Evolutionary conservation across 2,888 invertebrate genomes (phyloP), one percentile per base, ranked within the genome.

Genomic region (Cheilosia grossa): DNA sequence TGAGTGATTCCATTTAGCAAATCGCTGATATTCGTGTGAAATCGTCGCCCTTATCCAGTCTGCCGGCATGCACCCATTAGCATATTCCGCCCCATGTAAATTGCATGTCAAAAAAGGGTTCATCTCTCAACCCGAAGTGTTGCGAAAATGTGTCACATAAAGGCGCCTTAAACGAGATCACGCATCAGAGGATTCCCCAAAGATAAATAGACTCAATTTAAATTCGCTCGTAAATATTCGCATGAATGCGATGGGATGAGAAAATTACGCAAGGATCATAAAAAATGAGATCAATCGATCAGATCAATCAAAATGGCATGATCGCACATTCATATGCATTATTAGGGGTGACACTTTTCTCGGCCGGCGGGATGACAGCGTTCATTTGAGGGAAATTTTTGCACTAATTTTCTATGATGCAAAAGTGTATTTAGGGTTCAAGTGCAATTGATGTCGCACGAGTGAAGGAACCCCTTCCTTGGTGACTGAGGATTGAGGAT

Each of bases 1-100:
- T 73, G 80, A 74, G 17, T 83, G 80, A 69, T 64, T 74, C 69
- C 83, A 79, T 79, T 79, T 67, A 79, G 80, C 64, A 80, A 82
- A 82, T 80, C 67, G 64, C 19, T 69, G 80, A 83, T 83, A 80
- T 64, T 80, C 80, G 83, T 83, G 83, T 83, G 83, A 83, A 82
- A 80, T 64, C 69, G 69, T 83, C 83, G 66, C 83, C 74, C 80
- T 70, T 73, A 19, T 44, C 9, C 42, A 15, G 15, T 27, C 17
- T 47, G 19, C 47, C 17, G 21, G 19, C 24, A 49, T 53, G 58
- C 63, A 69, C 15, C 69, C 53, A 83, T 83, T 83, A 80, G 80
- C 83, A 83, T 80, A 80, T 69, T 63, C 69, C 58, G 80, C 80
- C 81, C 69, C 53, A 33, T 58, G 33, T 67, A 70, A 70, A 83